Base-by-base conservation (phyloP, 1,140 invertebrate species). In the Platyscapa corneri region DNA sequence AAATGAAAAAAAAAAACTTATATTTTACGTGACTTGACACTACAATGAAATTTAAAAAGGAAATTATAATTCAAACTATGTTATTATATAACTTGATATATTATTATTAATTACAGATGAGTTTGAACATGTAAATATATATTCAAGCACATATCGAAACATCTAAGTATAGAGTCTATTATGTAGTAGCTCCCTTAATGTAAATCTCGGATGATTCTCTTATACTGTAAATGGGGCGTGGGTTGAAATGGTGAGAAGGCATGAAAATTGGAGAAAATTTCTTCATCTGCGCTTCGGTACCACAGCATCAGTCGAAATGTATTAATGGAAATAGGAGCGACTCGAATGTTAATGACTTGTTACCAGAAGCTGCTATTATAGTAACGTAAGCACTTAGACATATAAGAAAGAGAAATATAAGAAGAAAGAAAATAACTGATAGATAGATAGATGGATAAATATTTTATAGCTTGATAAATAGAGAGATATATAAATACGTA, bases 331-430 rank as follows among this genome's bases (percentile, higher is more conserved):
- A 12, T 46, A 76, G 23, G 8, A 60, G 42, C 53, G 77, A 74
- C 30, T 78, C 42, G 83, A 84, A 84, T 84, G 65, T 46, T 84
- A 84, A 84, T 84, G 77, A 80, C 76, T 80, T 84, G 78, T 84
- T 84, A 84, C 46, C 60, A 32, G 30, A 20, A 18, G 49, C 65
- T 37, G 60, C 53, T 79, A 79, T 79, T 84, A 49, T 49, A 74
- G 76, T 74, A 76, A 80, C 83, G 83, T 84, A 84, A 84, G 83
- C 23, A 27, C 72, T 34, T 37, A 34, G 1, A 32, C n/a, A 39
- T n/a, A 42, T 27, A n/a, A 76, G n/a, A 53, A 10, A 76, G 74
- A 49, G n/a, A 72, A 18, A 72, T 3, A 72, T 3, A 37, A 46
- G 42, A 46, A 46, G 12, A 46, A 46, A 46, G 42, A 8, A 16